Evolutionary conservation across 1,140 invertebrate genomes (phyloP), one percentile per base, ranked within the genome.

Genomic region (Caenorhabditis briggsae): DNA sequence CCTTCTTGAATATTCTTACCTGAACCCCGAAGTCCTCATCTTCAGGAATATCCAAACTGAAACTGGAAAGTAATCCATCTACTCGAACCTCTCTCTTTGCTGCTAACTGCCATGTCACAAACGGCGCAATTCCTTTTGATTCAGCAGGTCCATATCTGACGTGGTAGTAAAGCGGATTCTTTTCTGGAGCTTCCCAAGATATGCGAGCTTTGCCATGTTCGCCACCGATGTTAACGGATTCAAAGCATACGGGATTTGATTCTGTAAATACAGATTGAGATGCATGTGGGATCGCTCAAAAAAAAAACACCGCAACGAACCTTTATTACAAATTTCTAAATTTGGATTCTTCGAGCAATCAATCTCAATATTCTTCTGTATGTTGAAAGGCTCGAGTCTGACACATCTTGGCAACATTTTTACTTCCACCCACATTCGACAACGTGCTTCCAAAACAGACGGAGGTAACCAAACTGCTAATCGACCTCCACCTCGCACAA

Each of bases 1-100:
- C 14, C 23, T 7, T 7, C 2, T 25, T 11, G 33, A 85, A 64
- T 20, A 14, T 0, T 5, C 48, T 7, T 33, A 87, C 86, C 82
- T 88, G 87, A 18, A 88, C 87, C 11, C 88, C 88, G 50, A 84
- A 88, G 53, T 88, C 82, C 41, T 74, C 82, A 87, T 88, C 84
- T 70, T 84, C 70, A 6, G 83, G 82, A 50, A 88, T 82, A 41
- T 88, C 86, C 61, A 88, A 25, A 46, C 53, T 74, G 20, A 88
- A 61, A 20, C n/a, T 85, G 9, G 82, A 64, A 9, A 88, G n/a
- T 16, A 46, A 64, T 43, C 82, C 58, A 59, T 87, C 83, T 18
- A 88, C 88, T 20, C 88, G 87, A 18, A 88, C 88, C 20, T 88
- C 88, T 82, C 82, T 84, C 43, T 74, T 58, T 6, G 84, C 83